Percentiles rank a stretch among this genome's conserved stretches.
These are phyloP conservation scores for Eristalis pertinax DNA, from an alignment of 2,888 invertebrate genomes.

Conservation along the genomic window DNA sequence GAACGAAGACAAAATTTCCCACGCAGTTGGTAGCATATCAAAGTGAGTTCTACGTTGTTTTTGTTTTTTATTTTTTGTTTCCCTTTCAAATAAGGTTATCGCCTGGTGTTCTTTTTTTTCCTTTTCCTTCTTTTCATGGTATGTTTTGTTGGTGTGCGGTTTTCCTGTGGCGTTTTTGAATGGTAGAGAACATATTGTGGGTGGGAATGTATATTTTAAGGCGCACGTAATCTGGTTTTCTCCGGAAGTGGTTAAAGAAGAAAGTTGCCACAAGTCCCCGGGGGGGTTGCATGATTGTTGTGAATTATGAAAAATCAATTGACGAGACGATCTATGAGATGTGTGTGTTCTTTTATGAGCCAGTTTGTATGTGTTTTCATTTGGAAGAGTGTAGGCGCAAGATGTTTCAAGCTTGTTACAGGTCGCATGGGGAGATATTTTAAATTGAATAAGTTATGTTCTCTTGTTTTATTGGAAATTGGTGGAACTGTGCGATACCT, in stretches of 20 bases:
- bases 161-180: background rate
- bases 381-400: too few relatives aligned
- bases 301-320: background rate
- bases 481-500: too few relatives aligned
- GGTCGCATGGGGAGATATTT: too few relatives aligned
- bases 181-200: slow-evolving; percentile 9
- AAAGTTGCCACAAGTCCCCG: background rate
- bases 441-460: too few relatives aligned
- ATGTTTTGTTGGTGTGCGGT: background rate
- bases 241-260: background rate
- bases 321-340: background rate
- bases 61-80: slow-evolving; percentile 15
- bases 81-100: background rate
- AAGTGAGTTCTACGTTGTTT: slow-evolving; percentile 18
- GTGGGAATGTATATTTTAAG: background rate
- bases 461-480: too few relatives aligned
- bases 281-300: background rate
- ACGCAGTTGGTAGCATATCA: slow-evolving; percentile 12
- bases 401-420: too few relatives aligned
- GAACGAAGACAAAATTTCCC: slow-evolving; percentile 35
- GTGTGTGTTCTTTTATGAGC: too few relatives aligned
- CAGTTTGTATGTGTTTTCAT: too few relatives aligned
- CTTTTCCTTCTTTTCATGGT: background rate
- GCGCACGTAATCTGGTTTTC: slow-evolving; percentile 31
- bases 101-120: background rate